These are phyloP conservation scores for Thunnus albacares DNA, from an alignment of 2,797 vertebrate species.

Conservation along the genomic window DNA sequence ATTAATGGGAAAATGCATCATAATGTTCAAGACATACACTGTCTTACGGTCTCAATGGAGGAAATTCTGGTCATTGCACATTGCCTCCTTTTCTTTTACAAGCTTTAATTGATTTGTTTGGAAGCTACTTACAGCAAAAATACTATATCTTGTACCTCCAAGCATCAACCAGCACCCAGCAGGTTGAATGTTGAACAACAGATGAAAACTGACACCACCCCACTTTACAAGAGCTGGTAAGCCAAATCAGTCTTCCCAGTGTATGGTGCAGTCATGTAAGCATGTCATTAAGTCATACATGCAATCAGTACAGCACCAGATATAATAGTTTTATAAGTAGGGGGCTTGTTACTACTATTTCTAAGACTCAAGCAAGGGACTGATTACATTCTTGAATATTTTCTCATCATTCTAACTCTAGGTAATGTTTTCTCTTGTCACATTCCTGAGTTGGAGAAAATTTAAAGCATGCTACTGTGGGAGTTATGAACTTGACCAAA, in stretches of 20 bases:
- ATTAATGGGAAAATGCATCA: too few species aligned
- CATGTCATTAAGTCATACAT: conserved; percentile 2
- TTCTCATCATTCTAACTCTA: background rate
- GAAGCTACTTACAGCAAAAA: too few species aligned
- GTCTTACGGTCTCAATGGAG: too few species aligned
- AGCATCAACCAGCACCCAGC: background rate
- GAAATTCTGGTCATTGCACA: too few species aligned
- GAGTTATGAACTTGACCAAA: conserved; percentile 26
- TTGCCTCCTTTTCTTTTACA: too few species aligned
- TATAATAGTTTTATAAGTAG: background rate
- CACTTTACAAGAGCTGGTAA: background rate
- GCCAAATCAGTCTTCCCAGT: background rate
- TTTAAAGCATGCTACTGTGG: background rate
- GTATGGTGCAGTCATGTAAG: background rate
- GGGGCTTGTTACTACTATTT: background rate
- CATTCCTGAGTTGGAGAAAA: background rate
- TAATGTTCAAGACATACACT: too few species aligned
- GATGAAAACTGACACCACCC: background rate
- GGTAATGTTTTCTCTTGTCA: conserved; percentile 1
- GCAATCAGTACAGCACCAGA: background rate
- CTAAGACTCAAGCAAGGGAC: background rate
- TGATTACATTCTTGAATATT: background rate
- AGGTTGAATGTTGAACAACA: background rate
- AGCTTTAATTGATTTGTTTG: too few species aligned
- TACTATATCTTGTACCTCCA: too few species aligned